Conservation (phyloP, 1,140 invertebrate genomes). For the Teleogryllus occipitalis region DNA sequence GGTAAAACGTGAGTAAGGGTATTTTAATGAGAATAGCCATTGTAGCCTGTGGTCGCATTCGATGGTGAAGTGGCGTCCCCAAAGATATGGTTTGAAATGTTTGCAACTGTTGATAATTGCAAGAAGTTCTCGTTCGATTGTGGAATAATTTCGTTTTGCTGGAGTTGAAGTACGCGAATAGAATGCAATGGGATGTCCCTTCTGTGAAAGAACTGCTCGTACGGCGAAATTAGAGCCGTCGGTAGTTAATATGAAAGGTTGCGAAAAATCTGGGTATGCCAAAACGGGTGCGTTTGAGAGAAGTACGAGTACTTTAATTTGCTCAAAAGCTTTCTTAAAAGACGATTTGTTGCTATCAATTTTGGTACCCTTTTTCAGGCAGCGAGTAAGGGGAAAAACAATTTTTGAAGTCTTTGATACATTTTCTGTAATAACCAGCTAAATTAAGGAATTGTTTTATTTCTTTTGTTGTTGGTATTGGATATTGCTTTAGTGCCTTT, state of each 20-base stretch:
- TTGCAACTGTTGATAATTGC: background rate
- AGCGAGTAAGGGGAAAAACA: slow-evolving; percentile 30
- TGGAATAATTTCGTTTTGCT: slow-evolving; percentile 34
- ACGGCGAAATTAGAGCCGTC: slow-evolving; percentile 29
- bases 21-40: slow-evolving; percentile 24
- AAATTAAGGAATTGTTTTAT: too few species aligned
- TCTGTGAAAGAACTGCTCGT: slow-evolving; percentile 29
- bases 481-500: slow-evolving; percentile 31
- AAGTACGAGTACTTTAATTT: slow-evolving; percentile 18
- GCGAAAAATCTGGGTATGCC: slow-evolving; percentile 22
- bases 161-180: slow-evolving; percentile 32
- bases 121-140: slow-evolving; percentile 28
- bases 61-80: slow-evolving; percentile 24
- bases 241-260: slow-evolving; percentile 25
- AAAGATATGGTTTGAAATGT: slow-evolving; percentile 20
- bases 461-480: slow-evolving; percentile 32
- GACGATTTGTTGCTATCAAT: slow-evolving; percentile 18
- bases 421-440: slow-evolving; percentile 33
- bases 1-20: slow-evolving; percentile 21
- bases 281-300: slow-evolving; percentile 24
- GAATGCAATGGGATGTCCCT: slow-evolving; percentile 31
- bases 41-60: slow-evolving; percentile 25
- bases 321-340: slow-evolving; percentile 24
- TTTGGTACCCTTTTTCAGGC: slow-evolving; percentile 27
- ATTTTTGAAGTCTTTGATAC: slow-evolving; percentile 31